These are phyloP conservation scores for Nothocercus nigrocapillus DNA, from an alignment of 2,113 vertebrate species.

Conservation along the genomic window DNA sequence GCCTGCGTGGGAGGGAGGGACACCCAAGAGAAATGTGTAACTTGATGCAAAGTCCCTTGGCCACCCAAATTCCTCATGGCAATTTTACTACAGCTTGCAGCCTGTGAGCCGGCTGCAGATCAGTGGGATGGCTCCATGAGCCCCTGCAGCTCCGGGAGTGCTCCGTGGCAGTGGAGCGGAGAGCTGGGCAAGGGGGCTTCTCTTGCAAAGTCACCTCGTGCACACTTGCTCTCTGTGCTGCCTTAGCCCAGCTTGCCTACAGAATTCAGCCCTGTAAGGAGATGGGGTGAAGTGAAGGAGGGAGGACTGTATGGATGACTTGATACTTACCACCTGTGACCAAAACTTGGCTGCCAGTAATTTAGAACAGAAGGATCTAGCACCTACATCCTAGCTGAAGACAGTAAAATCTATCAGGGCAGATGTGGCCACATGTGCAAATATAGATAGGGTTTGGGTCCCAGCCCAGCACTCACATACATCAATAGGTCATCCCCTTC, in stretches of 20 bases:
- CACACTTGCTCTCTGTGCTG: neutral
- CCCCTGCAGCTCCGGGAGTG: neutral
- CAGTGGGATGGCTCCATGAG: neutral
- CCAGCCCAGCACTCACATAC: neutral
- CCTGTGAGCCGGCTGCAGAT: neutral
- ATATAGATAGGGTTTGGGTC: neutral
- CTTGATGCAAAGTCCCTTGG: neutral
- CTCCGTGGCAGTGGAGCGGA: neutral
- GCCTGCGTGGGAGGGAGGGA: constrained; percentile 38
- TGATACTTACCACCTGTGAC: neutral
- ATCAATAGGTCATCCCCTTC: constrained; percentile 20
- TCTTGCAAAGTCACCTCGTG: neutral
- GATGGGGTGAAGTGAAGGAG: neutral
- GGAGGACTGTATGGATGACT: neutral
- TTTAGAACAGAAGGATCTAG: neutral
- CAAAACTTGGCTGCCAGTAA: neutral
- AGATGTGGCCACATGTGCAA: neutral
- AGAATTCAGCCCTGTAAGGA: neutral
- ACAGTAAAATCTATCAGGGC: neutral
- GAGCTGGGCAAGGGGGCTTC: neutral
- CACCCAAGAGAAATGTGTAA: constrained; percentile 25
- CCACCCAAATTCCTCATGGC: neutral
- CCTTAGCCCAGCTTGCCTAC: neutral
- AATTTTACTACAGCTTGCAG: neutral
- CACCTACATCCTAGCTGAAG: neutral